phyloP scores from a whole-genome alignment of 2,113 vertebrate species.

The Arothron firmamentum region DNA sequence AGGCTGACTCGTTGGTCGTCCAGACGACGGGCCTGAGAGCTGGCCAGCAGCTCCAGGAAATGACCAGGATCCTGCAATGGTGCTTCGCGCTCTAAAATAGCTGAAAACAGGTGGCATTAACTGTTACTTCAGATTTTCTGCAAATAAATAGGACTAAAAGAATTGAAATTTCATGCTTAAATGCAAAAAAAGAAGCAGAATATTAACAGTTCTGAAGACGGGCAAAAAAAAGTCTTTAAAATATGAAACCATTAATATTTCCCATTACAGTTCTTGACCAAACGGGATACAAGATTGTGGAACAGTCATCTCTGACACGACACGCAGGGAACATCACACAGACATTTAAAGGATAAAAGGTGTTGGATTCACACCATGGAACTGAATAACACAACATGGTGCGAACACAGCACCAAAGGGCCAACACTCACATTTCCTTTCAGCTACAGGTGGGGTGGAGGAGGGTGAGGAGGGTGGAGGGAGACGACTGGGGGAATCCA shows the following conservation, averaged over 20 bases:
- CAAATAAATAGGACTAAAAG: not conserved
- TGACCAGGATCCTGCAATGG: conserved; percentile 83
- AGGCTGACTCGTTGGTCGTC: conserved; percentile 87
- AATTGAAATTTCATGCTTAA: not conserved
- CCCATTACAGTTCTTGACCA: not conserved
- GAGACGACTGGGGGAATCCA: conserved; percentile 71
- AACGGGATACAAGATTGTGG: not conserved
- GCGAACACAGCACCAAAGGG: conserved; percentile 38
- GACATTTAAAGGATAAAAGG: conserved; percentile 15
- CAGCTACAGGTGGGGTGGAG: conserved; percentile 75
- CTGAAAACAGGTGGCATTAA: conserved; percentile 57
- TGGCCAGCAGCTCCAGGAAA: conserved; percentile 88
- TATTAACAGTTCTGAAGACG: too few relatives aligned
- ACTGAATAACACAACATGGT: conserved; percentile 9
- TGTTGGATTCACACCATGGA: conserved; percentile 46
- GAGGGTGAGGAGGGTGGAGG: conserved; percentile 56
- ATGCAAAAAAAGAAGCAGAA: not conserved
- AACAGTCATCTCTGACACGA: conserved; percentile 11
- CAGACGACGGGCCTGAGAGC: conserved; percentile 87
- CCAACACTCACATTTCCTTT: conserved; percentile 79
- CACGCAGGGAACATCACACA: conserved; percentile 9
- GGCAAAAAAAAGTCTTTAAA: not conserved
- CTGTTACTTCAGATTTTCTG: not conserved
- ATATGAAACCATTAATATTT: conserved; percentile 1
- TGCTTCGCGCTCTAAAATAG: conserved; percentile 63